phyloP scores from a whole-genome alignment of 2,888 invertebrate species.

The Theretra japonica region DNA sequence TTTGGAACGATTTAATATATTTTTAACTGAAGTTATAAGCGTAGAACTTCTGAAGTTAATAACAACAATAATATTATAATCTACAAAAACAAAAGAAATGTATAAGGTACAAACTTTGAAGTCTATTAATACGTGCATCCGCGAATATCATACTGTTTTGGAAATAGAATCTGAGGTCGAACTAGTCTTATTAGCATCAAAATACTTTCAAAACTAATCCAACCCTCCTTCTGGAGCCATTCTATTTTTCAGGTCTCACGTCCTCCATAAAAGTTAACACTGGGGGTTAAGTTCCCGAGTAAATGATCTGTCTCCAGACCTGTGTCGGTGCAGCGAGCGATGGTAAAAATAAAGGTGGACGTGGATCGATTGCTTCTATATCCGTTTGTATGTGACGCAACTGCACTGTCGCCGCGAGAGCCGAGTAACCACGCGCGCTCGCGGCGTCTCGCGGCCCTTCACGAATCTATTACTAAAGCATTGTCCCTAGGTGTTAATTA shows the following conservation, averaged over 20 bases:
- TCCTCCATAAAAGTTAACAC: not conserved
- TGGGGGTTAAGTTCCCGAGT: not conserved
- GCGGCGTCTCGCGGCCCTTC: not conserved
- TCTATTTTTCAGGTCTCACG: not conserved
- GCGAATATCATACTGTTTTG: no score
- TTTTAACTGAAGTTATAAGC: no score
- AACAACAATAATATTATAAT: no score
- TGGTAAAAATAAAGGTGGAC: slow-evolving; percentile 24
- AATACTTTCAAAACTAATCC: no score
- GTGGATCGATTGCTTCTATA: slow-evolving; percentile 25
- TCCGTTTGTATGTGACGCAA: slow-evolving; percentile 21
- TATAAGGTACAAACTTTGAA: no score
- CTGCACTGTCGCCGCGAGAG: not conserved
- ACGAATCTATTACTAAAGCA: not conserved
- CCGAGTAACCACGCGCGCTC: not conserved
- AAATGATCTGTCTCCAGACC: not conserved
- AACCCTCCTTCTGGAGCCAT: no score
- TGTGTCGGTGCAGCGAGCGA: slow-evolving; percentile 2
- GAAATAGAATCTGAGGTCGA: no score
- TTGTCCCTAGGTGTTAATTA: not conserved
- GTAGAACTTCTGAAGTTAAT: no score
- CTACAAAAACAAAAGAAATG: no score
- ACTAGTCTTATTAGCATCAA: no score
- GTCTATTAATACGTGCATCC: no score
- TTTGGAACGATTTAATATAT: not conserved